These are phyloP conservation scores for Conus canariensis DNA, from an alignment of 2,888 invertebrate genomes.

Conservation along the genomic window DNA sequence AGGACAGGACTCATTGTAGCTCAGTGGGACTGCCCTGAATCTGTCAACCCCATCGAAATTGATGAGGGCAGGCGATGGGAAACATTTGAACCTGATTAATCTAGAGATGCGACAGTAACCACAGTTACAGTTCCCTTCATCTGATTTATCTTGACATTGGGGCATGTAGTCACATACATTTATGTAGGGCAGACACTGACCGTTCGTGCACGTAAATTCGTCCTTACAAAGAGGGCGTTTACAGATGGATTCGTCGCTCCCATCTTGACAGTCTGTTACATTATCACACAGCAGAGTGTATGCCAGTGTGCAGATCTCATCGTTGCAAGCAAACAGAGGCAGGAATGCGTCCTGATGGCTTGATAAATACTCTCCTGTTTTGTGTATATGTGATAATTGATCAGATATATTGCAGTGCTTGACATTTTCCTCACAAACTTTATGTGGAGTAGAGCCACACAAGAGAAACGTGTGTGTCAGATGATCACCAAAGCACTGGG, in stretches of 20 bases:
- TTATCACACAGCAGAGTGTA: not conserved
- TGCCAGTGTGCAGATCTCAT: not conserved
- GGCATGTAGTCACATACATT: not conserved
- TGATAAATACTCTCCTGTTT: too few relatives aligned
- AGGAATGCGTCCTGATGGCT: not conserved
- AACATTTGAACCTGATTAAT: too few relatives aligned
- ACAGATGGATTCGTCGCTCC: conserved; percentile 26
- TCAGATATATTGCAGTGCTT: not conserved
- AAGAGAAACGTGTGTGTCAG: not conserved
- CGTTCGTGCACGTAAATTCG: not conserved
- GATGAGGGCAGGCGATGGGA: not conserved
- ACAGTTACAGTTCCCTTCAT: not conserved
- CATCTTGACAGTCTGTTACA: conserved; percentile 17
- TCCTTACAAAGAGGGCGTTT: not conserved
- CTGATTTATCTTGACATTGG: conserved; percentile 18
- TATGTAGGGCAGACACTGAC: conserved; percentile 2
- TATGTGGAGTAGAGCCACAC: not conserved
- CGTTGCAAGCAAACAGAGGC: not conserved
- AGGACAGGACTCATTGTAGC: not conserved
- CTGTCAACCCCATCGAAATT: not conserved
- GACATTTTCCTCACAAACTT: too few relatives aligned
- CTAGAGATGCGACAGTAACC: too few relatives aligned
- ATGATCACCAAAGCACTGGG: not conserved
- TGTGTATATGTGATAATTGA: too few relatives aligned
- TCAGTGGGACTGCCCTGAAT: not conserved